phyloP scores from a whole-genome alignment of 2,888 invertebrate genomes.

The Villa cingulata region DNA sequence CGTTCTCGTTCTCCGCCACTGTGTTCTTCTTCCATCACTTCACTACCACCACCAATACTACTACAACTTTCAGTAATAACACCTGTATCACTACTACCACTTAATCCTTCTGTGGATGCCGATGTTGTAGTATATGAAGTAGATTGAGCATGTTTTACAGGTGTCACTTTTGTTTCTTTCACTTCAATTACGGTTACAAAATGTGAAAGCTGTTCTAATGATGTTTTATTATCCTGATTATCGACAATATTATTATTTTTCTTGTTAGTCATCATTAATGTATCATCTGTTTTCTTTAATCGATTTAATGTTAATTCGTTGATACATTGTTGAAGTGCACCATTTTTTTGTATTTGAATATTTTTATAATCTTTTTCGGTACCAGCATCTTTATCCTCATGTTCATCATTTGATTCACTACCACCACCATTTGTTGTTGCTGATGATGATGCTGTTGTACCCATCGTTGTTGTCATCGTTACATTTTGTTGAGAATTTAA shows the following conservation, averaged over 20 bases:
- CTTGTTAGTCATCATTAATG: slow-evolving; percentile 22
- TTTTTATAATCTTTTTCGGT: slow-evolving; percentile 29
- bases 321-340: slow-evolving; percentile 47
- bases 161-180: slow-evolving; percentile 52
- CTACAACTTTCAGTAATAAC: neutral
- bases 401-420: slow-evolving; percentile 20
- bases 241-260: slow-evolving; percentile 14
- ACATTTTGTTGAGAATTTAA: slow-evolving; percentile 9
- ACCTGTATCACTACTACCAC: no score
- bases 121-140: slow-evolving; percentile 15
- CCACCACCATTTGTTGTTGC: slow-evolving; percentile 2
- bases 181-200: slow-evolving; percentile 84
- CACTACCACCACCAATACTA: neutral
- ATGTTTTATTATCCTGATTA: slow-evolving; percentile 11
- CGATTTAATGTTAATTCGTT: slow-evolving; percentile 52
- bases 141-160: slow-evolving; percentile 8
- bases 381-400: slow-evolving; percentile 31
- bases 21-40: neutral
- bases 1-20: slow-evolving; percentile 4
- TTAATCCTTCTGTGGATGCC: neutral
- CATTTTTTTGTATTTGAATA: slow-evolving; percentile 27
- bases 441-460: neutral
- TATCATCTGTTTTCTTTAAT: slow-evolving; percentile 40
- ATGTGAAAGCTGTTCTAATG: slow-evolving; percentile 33
- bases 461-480: no score